Base-by-base conservation (phyloP, 1,140 invertebrate genomes). In the Drosophila repletoides region DNA sequence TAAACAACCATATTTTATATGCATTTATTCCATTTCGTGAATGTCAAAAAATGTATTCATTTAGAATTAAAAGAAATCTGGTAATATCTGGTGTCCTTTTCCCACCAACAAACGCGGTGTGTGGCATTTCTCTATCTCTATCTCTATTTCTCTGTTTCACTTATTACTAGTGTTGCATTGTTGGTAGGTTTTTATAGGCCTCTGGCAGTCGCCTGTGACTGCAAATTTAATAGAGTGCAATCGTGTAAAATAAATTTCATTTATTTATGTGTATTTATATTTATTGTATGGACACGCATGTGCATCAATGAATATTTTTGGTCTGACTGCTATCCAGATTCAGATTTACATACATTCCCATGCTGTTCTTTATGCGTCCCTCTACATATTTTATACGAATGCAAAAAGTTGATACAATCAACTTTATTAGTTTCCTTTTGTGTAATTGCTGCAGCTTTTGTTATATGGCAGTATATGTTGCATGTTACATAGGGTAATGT, bases 191-290 rank as follows among this genome's bases (percentile, higher is more conserved):
- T n/a, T n/a, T n/a, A n/a, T n/a, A n/a, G n/a, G n/a, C n/a, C n/a
- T n/a, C n/a, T n/a, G n/a, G n/a, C n/a, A n/a, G n/a, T n/a, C n/a
- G n/a, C n/a, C n/a, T n/a, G n/a, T n/a, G n/a, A n/a, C n/a, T 66
- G 26, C 15, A 72, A 69, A 48, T 76, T 75, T 72, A 34, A 63
- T 68, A 33, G 67, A 75, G 61, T 75, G 76, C 46, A 72, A 45
- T 68, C 49, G 67, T 59, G 56, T 61, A 75, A 80, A 75, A 80
- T 67, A 63, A 68, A 76, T 72, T 72, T 31, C 7, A 76, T 68
- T 72, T 81, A 61, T 67, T 63, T 70, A 59, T 43, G 41, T 72
- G 53, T 65, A 49, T 63, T n/a, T 28, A 40, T 55, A 67, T 48
- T 43, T 26, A 9, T 21, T 31, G 28, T 33, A 19, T 21, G 46